Conservation (phyloP, 1,140 invertebrate genomes). For the Habropoda laboriosa region DNA sequence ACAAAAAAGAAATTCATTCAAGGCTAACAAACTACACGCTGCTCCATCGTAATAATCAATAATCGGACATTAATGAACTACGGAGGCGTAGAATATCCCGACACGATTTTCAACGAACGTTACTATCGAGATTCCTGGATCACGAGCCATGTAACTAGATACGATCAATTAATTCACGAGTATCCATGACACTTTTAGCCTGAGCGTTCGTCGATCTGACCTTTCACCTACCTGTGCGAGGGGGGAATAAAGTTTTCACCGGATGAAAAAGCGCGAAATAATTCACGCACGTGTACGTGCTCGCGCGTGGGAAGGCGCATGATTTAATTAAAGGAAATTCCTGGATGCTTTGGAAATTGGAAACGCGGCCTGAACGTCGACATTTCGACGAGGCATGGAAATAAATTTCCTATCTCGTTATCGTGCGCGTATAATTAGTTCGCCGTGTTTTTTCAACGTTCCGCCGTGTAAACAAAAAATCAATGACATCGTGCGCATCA, state of each 20-base stretch:
- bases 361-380: neutral
- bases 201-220: neutral
- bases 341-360: neutral
- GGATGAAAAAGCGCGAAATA: neutral
- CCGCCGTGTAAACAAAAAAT: neutral
- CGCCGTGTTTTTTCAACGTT: neutral
- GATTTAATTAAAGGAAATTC: slow-evolving; percentile 28
- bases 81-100: too few species aligned
- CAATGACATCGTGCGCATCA: neutral
- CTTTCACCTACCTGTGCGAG: slow-evolving; percentile 11
- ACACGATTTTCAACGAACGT: too few species aligned
- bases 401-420: neutral
- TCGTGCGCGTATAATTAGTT: neutral
- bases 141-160: neutral
- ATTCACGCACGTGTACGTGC: neutral
- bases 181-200: slow-evolving; percentile 1
- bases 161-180: slow-evolving; percentile 11
- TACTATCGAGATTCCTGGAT: neutral
- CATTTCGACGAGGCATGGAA: neutral
- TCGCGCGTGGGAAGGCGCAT: neutral
- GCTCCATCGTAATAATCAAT: too few species aligned
- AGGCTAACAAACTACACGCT: too few species aligned
- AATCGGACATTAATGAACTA: too few species aligned
- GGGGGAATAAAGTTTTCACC: neutral
- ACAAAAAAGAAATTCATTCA: too few species aligned